phyloP scores from a whole-genome alignment of 1,140 invertebrate species.

The Condylostylus longicornis region DNA sequence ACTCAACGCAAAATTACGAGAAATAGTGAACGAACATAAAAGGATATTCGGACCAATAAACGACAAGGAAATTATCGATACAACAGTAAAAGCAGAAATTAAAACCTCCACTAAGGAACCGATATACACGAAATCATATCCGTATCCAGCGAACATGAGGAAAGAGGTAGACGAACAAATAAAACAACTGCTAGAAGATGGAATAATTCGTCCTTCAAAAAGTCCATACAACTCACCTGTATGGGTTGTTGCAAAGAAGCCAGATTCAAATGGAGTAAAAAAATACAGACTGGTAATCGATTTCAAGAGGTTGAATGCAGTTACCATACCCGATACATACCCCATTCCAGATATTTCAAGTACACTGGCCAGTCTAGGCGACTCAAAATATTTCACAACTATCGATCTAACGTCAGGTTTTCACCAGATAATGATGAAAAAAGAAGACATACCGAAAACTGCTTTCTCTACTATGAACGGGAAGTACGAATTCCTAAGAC shows the following conservation, averaged over 20 bases:
- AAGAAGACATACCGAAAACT: conserved; percentile 26
- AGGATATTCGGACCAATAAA: no score
- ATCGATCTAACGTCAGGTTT: conserved; percentile 34
- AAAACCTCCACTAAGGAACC: no score
- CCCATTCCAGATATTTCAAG: conserved; percentile 36
- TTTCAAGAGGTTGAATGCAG: conserved; percentile 19
- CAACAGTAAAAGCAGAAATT: no score
- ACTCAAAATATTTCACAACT: conserved; percentile 27
- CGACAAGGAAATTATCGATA: no score
- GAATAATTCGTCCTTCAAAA: no score
- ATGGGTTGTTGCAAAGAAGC: background rate
- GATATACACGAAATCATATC: no score
- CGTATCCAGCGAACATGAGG: no score
- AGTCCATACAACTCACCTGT: conserved; percentile 3
- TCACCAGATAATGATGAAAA: conserved; percentile 30
- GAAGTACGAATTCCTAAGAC: conserved; percentile 25
- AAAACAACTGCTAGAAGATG: no score
- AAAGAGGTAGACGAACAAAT: no score
- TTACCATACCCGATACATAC: conserved; percentile 27
- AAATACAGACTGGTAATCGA: conserved; percentile 23
- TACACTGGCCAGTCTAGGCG: conserved; percentile 29
- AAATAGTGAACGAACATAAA: no score
- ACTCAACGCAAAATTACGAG: no score
- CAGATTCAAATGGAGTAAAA: conserved; percentile 7
- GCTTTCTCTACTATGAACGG: conserved; percentile 26